These are phyloP conservation scores for Sminthurinus signatus DNA, from an alignment of 1,140 invertebrate species.

Conservation along the genomic window DNA sequence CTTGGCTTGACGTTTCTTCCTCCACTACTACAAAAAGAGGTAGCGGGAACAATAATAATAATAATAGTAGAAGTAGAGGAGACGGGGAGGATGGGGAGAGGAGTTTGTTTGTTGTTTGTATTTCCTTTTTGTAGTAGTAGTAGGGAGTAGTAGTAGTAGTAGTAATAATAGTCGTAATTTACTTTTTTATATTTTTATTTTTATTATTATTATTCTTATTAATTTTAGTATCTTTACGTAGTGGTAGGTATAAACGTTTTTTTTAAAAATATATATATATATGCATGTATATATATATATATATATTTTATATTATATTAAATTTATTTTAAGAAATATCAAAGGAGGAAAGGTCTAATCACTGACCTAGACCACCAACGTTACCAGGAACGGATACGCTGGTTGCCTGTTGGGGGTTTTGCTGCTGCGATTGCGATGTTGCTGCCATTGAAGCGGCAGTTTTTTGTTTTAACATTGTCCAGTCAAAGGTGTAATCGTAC, in stretches of 20 bases:
- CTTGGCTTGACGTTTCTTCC: slow-evolving; percentile 10
- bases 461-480: slow-evolving; percentile 98
- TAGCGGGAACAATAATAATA: too few species aligned
- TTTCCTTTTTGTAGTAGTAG: too few species aligned
- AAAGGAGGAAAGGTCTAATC: slow-evolving; percentile 2
- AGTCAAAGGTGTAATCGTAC: slow-evolving; percentile 99
- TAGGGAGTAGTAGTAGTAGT: too few species aligned
- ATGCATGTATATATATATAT: too few species aligned
- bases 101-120: too few species aligned
- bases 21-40: slow-evolving; percentile 7
- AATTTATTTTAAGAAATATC: slow-evolving; percentile 4
- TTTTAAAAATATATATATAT: slow-evolving; percentile 10
- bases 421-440: slow-evolving; percentile 35
- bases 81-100: too few species aligned
- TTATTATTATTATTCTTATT: too few species aligned
- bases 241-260: slow-evolving; percentile 18
- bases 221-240: background rate
- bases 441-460: slow-evolving; percentile 46
- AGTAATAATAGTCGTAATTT: too few species aligned
- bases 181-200: too few species aligned
- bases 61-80: too few species aligned
- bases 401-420: slow-evolving; percentile 30
- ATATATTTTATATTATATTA: too few species aligned
- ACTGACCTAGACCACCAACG: slow-evolving; percentile 19
- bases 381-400: slow-evolving; percentile 30